Evolutionary conservation across 2,113 vertebrate genomes (phyloP).

Genomic region (Casuarius casuarius): DNA sequence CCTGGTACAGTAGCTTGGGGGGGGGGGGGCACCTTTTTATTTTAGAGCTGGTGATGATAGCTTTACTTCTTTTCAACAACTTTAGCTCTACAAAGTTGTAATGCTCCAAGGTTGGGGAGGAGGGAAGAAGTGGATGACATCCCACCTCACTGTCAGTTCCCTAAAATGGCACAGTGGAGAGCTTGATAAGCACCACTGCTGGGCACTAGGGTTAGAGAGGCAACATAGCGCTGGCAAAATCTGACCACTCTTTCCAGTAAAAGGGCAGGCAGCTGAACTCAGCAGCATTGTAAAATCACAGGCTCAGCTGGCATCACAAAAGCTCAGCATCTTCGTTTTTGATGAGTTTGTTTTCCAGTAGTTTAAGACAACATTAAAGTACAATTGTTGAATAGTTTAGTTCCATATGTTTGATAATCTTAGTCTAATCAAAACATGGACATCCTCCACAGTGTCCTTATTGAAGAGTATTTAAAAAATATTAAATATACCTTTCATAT

Average conservation of each 20-base stretch:
- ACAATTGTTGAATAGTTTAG: background rate
- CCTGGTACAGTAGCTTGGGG: background rate
- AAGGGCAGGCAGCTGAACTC: background rate
- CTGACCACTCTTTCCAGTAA: too few relatives aligned
- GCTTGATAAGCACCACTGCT: accelerated
- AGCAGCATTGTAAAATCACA: background rate
- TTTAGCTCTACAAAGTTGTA: background rate
- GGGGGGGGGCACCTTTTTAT: background rate
- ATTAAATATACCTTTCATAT: background rate
- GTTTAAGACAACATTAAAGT: background rate
- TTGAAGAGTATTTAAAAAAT: background rate
- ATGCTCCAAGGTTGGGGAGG: accelerated
- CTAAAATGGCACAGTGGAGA: background rate
- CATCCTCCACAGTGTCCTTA: background rate
- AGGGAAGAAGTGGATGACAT: background rate
- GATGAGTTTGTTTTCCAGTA: background rate
- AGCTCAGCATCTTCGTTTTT: background rate
- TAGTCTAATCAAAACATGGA: background rate
- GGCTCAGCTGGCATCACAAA: background rate
- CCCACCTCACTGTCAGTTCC: accelerated
- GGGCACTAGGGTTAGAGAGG: background rate
- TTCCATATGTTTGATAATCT: background rate
- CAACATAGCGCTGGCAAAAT: background rate
- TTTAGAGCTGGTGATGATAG: background rate
- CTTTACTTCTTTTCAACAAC: background rate